phyloP scores from a whole-genome alignment of 2,113 vertebrate genomes.

The Zapus hudsonius region DNA sequence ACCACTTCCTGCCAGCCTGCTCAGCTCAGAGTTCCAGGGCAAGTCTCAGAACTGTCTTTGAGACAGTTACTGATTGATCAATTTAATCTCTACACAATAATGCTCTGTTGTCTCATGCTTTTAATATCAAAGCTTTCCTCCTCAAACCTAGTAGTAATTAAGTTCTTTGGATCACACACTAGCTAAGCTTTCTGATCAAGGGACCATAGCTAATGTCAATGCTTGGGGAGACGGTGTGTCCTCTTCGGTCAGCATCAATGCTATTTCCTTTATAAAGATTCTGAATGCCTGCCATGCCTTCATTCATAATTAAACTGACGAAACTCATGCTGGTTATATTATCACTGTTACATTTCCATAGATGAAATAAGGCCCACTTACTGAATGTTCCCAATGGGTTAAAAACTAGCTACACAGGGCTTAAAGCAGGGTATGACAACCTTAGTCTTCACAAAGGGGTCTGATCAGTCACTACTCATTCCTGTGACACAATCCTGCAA shows the following conservation, averaged over 20 bases:
- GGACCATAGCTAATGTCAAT: slow-evolving; percentile 69
- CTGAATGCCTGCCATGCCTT: slow-evolving; percentile 5
- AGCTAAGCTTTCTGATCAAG: slow-evolving; percentile 79
- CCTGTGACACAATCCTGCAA: neutral
- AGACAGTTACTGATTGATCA: slow-evolving; percentile 79
- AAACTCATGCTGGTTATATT: slow-evolving; percentile 5
- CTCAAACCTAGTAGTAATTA: slow-evolving; percentile 67
- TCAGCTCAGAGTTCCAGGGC: slow-evolving; percentile 31
- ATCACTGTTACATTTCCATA: neutral
- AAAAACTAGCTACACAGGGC: neutral
- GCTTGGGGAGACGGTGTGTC: slow-evolving; percentile 64
- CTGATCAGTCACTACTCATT: neutral
- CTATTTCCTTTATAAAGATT: slow-evolving; percentile 69
- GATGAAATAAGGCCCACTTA: slow-evolving; percentile 15
- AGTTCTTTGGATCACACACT: slow-evolving; percentile 74
- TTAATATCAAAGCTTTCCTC: slow-evolving; percentile 77
- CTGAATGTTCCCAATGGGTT: neutral
- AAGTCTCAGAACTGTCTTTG: slow-evolving; percentile 70
- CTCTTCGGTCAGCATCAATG: slow-evolving; percentile 71
- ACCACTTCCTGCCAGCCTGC: slow-evolving; percentile 10
- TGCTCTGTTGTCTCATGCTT: slow-evolving; percentile 73
- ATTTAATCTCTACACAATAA: slow-evolving; percentile 80
- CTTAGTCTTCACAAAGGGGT: neutral
- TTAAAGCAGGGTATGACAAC: neutral
- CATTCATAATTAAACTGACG: slow-evolving; percentile 37